Evolutionary conservation across 2,888 invertebrate species (phyloP).

Genomic region (Cerastis rubricosa): DNA sequence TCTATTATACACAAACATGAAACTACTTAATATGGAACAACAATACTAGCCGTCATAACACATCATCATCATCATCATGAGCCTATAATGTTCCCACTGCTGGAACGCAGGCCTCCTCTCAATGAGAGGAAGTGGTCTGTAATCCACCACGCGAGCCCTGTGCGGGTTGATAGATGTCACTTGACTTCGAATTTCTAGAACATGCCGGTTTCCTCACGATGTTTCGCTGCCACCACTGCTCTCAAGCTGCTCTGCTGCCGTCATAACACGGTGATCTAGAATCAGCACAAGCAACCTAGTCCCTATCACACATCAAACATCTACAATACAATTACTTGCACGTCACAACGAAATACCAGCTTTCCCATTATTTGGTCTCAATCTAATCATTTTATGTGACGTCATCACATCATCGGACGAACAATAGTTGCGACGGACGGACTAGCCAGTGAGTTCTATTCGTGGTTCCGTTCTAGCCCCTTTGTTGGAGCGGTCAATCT

Average conservation of each 20-base stretch:
- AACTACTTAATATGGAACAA: too few species aligned
- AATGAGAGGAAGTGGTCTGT: too few species aligned
- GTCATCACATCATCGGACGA: conserved; percentile 20
- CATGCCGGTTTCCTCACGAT: too few species aligned
- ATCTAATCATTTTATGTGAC: conserved; percentile 53
- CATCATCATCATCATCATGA: too few species aligned
- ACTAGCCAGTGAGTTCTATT: conserved; percentile 25
- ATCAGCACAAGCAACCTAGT: conserved; percentile 3
- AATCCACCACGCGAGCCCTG: too few species aligned
- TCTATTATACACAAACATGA: too few species aligned
- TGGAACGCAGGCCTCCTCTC: too few species aligned
- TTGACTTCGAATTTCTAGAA: too few species aligned
- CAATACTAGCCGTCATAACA: not conserved
- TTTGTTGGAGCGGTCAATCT: conserved; percentile 55
- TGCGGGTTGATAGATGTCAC: too few species aligned
- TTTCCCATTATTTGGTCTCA: conserved; percentile 33
- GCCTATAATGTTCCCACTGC: too few species aligned
- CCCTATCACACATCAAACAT: conserved; percentile 6
- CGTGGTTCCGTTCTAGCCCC: conserved; percentile 9
- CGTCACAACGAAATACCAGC: conserved; percentile 16
- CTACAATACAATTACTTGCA: conserved; percentile 37
- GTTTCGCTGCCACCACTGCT: too few species aligned
- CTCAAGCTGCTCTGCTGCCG: too few species aligned
- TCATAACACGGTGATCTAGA: not conserved
- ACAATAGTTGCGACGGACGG: conserved; percentile 38